phyloP scores from a whole-genome alignment of 2,888 invertebrate species.

The Nomada ferruginata region DNA sequence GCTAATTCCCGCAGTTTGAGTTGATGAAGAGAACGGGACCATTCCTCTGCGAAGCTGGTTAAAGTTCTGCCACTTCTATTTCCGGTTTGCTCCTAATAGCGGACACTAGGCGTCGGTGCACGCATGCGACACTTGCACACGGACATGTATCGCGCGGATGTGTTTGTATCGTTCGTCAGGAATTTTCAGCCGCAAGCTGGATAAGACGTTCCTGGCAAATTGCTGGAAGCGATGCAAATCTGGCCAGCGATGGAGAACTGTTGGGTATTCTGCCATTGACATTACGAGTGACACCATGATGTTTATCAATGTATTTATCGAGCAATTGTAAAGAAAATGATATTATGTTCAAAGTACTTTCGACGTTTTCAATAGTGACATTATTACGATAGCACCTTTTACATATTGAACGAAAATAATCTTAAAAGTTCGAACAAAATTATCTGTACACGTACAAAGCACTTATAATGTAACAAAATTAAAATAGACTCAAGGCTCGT shows the following conservation, averaged over 20 bases:
- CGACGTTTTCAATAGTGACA: too few relatives aligned
- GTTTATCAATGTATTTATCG: too few relatives aligned
- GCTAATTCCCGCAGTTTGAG: constrained; percentile 79
- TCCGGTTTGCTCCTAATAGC: constrained; percentile 77
- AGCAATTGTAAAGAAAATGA: too few relatives aligned
- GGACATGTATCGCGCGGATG: neutral
- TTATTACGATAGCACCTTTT: too few relatives aligned
- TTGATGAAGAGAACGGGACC: constrained; percentile 80
- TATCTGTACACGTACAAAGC: too few relatives aligned
- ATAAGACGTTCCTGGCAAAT: constrained; percentile 26
- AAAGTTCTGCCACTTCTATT: constrained; percentile 80
- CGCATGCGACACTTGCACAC: constrained; percentile 3
- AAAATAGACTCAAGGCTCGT: too few relatives aligned
- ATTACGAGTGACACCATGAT: too few relatives aligned
- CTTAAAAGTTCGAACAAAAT: too few relatives aligned
- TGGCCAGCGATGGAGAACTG: neutral
- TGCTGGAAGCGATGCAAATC: constrained; percentile 16
- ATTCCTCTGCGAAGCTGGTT: constrained; percentile 76
- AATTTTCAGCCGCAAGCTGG: constrained; percentile 26
- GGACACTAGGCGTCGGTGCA: constrained; percentile 51
- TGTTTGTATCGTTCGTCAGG: neutral
- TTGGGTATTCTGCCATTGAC: neutral
- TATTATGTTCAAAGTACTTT: too few relatives aligned
- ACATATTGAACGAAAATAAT: too few relatives aligned
- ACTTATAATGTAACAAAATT: too few relatives aligned